A percentile compares a stretch with the other conserved stretches of the same genome.
These are phyloP conservation scores for Oscarella lobularis DNA, from an alignment of 37 sponge, comb jelly and placozoan genomes.

Conservation along the genomic window DNA sequence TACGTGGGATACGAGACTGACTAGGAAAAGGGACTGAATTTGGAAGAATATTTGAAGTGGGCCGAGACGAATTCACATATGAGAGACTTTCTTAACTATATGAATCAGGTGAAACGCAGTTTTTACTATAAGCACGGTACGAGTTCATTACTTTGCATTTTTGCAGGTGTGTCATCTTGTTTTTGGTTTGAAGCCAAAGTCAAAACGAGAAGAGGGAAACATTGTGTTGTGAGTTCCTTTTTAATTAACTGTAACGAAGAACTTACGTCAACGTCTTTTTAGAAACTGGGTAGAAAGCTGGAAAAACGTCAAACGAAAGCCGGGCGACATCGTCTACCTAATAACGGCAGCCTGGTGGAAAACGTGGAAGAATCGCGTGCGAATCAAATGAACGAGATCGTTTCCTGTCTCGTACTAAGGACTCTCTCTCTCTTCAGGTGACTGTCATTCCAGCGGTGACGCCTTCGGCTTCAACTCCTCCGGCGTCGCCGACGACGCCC, in stretches of 20 bases:
- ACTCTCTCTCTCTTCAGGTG: no score
- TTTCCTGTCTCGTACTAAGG: no score
- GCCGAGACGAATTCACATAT: neutral
- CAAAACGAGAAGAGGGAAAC: conserved; percentile 1
- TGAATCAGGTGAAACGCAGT: neutral
- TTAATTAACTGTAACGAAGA: no score
- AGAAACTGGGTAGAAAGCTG: conserved; percentile 37
- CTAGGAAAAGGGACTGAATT: neutral
- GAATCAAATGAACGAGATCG: no score
- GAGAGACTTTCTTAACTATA: neutral
- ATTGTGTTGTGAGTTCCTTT: no score
- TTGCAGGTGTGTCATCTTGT: neutral
- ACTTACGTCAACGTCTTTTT: no score
- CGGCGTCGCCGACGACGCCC: no score
- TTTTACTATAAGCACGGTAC: neutral
- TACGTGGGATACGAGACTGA: neutral
- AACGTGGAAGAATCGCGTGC: conserved; percentile 25
- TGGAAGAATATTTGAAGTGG: neutral
- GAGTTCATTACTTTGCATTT: no score
- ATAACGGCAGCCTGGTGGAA: conserved; percentile 51
- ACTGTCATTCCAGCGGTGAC: no score
- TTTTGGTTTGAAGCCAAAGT: neutral
- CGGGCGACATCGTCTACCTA: conserved; percentile 59
- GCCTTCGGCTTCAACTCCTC: no score
- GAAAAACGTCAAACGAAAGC: conserved; percentile 1